Base-by-base conservation (phyloP, 2,888 invertebrate genomes). In the Charanyca ferruginea region DNA sequence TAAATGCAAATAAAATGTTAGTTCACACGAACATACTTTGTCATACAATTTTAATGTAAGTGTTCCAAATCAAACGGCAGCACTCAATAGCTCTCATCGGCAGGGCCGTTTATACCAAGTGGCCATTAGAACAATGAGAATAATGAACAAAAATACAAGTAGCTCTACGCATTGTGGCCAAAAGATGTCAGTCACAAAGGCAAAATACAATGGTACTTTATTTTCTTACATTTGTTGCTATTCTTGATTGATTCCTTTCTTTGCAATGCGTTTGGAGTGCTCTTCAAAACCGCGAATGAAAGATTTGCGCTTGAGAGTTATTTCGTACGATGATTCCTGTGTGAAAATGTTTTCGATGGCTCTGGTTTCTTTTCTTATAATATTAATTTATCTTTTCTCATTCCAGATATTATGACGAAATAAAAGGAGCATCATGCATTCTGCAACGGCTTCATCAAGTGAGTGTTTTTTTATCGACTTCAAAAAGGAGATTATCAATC, bases 221-320 rank as follows among this genome's bases (percentile, higher is more conserved):
- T 90, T 92, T 92, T 91, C 92, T 92, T 93, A 93, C 93, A 91
- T 91, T 94, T 94, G 93, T 94, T 89, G 85, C 94, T 89, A 90
- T 91, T 93, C 86, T 87, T 87, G 83, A 85, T 87, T 80, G 86
- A 91, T 90, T 92, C 87, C 83, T 90, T 93, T 89, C 87, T 84
- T 80, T 70, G 49, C 79, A 81, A 85, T 86, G 69, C 55, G 72
- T 80, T 74, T 86, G 81, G 64, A 86, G 93, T 87, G 81, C 85
- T 82, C 91, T 94, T 85, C 45, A 82, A 78, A 77, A 87, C 89
- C 86, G 79, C 86, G 77, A 86, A 79, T 48, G 76, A 72, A 77
- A 79, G 61, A 76, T 80, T 74, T 69, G 65, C 72, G 77, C 84
- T 88, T 81, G 81, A 69, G 65, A 55, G 23, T 84, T 80, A 72